Percentiles rank a stretch among this genome's conserved stretches.
phyloP scores from a whole-genome alignment of 2,888 invertebrate genomes.

The Chloroclysta siterata region DNA sequence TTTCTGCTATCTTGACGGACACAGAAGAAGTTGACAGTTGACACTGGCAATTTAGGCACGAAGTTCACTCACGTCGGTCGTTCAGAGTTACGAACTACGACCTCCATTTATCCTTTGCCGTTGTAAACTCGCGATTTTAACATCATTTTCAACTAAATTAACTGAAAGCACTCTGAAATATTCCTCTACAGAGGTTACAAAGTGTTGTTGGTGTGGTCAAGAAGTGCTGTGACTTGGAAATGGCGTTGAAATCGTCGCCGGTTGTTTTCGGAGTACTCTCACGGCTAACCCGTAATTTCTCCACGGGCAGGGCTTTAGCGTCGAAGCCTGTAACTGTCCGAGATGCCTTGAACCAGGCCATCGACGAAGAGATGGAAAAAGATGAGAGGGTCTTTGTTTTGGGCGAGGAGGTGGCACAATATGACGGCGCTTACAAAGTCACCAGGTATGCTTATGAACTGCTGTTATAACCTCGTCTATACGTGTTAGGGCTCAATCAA shows the following conservation, averaged over 20 bases:
- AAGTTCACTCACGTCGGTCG: no score
- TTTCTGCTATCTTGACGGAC: no score
- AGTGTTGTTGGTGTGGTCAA: constrained; percentile 50
- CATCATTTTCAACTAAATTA: constrained; percentile 60
- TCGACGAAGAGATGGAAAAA: constrained; percentile 98
- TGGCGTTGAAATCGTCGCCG: constrained; percentile 81
- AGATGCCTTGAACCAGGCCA: constrained; percentile 97
- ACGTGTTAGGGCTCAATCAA: not conserved
- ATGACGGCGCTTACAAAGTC: constrained; percentile 99
- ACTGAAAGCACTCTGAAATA: constrained; percentile 45
- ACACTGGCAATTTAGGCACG: no score
- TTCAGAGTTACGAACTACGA: constrained; percentile 56
- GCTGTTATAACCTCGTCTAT: constrained; percentile 40
- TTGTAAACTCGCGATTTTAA: constrained; percentile 58
- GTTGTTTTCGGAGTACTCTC: constrained; percentile 63
- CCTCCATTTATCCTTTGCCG: constrained; percentile 82
- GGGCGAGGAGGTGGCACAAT: constrained; percentile 99
- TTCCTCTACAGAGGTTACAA: constrained; percentile 46
- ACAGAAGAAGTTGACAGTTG: no score
- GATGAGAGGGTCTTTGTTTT: constrained; percentile 96
- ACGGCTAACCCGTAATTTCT: constrained; percentile 69
- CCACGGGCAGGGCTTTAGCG: constrained; percentile 68
- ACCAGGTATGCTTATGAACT: constrained; percentile 74
- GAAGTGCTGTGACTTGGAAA: constrained; percentile 62
- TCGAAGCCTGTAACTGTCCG: constrained; percentile 94